A percentile compares a stretch with the other conserved stretches of the same genome.
Evolutionary conservation across 2,888 invertebrate species (phyloP).

Genomic region (Deilephila elpenor): DNA sequence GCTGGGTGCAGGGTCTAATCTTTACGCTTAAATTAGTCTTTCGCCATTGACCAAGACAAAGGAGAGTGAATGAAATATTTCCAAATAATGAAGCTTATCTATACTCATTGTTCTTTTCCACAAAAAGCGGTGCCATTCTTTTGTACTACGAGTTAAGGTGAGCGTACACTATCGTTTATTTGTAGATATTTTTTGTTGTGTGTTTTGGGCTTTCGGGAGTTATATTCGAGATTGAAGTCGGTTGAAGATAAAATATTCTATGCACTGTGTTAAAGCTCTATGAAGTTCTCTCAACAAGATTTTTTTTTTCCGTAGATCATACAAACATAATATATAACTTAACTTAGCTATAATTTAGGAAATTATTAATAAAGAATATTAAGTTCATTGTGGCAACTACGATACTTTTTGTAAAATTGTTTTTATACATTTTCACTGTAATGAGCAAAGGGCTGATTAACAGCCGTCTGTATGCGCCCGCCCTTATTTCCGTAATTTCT

Average conservation of each 20-base stretch:
- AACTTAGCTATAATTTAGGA: no score
- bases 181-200: background rate
- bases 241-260: no score
- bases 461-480: background rate
- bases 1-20: background rate
- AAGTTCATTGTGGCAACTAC: no score
- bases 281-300: no score
- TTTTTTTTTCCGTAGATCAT: no score
- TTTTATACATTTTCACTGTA: background rate
- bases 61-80: slow-evolving; percentile 15
- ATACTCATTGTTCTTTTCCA: background rate
- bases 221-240: no score
- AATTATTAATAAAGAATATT: no score
- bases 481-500: background rate
- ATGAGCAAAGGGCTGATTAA: background rate
- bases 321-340: no score
- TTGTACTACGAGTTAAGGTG: background rate
- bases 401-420: background rate
- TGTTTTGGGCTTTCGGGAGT: background rate
- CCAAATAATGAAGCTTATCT: slow-evolving; percentile 5
- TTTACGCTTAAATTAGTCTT: background rate
- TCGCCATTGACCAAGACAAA: background rate
- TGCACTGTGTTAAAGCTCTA: no score
- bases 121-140: slow-evolving; percentile 4
- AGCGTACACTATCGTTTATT: background rate